Evolutionary conservation across 2,113 vertebrate genomes (phyloP), one percentile per base, ranked within the genome.

Genomic region (Apeltes quadracus): DNA sequence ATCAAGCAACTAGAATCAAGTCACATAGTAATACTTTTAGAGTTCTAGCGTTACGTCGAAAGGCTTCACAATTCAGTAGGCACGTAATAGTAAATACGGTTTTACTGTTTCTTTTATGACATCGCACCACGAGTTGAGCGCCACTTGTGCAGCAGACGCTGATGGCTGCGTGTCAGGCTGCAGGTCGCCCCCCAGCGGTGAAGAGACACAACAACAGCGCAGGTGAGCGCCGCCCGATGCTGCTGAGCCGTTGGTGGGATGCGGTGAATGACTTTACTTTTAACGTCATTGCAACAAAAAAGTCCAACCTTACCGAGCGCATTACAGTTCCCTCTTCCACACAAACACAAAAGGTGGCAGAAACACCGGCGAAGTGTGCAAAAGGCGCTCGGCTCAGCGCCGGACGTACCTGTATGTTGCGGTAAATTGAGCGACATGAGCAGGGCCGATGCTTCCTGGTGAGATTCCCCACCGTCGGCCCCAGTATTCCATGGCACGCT

Each of bases 371-470:
- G 3, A 25, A 22, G 25, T 20, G 3, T 8, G 32, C n/a, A 7
- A 34, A 25, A 22, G 1, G n/a, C 8, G 20, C 15, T 50, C 20
- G 29, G 3, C 2, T 11, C 15, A 12, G 27, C n/a, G 55, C 23
- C 18, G 29, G 16, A 41, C 63, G 1, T 84, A 93, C 92, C 92
- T 91, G 92, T 92, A 32, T 87, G 81, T 41, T 76, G 83, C 71
- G 91, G 88, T 82, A 93, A 88, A 84, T 83, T 85, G 51, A 92
- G 87, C 16, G 83, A 85, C 3, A 51, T 76, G 20, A 92, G 90
- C 64, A 93, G 39, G 32, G 43, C 29, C 5, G 86, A 87, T 14
- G 58, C 54, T 58, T 59, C 82, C 63, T 18, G 79, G 1, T 25
- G 51, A 51, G 63, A 18, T 36, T 67, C 79, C 2, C 13, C 48